A percentile compares a stretch with the other conserved stretches of the same genome.
Evolutionary conservation across 2,888 invertebrate species (phyloP).

Genomic region (Mycalesis mineus): DNA sequence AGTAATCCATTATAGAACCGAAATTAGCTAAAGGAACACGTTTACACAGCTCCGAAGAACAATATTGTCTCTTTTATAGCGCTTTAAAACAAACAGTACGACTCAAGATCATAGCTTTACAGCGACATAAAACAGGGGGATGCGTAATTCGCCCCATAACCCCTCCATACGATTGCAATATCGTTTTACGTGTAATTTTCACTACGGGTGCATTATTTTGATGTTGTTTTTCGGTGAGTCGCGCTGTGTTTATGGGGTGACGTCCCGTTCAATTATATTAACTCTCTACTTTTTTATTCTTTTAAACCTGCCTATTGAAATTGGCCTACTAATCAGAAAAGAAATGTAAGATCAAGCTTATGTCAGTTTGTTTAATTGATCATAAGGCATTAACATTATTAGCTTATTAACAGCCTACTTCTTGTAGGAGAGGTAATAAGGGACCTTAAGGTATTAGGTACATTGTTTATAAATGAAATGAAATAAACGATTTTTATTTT

Average conservation of each 20-base stretch:
- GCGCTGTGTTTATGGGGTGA: conserved; percentile 5
- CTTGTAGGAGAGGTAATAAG: no score
- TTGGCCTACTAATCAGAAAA: no score
- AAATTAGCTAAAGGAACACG: conserved; percentile 9
- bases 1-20: background rate
- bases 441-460: no score
- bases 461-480: no score
- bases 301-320: no score
- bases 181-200: conserved; percentile 36
- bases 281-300: background rate
- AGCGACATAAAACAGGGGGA: conserved; percentile 31
- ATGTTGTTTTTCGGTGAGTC: conserved; percentile 18
- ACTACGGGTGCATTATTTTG: conserved; percentile 39
- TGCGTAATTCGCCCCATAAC: conserved; percentile 35
- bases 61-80: conserved; percentile 25
- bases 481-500: no score
- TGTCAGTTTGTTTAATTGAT: no score
- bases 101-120: conserved; percentile 37
- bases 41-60: conserved; percentile 10
- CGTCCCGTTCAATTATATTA: conserved; percentile 1
- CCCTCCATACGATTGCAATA: conserved; percentile 30
- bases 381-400: no score
- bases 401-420: no score
- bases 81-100: conserved; percentile 25
- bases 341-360: no score